These are phyloP conservation scores for Ochropleura leucogaster DNA, from an alignment of 2,888 invertebrate species.

Conservation along the genomic window DNA sequence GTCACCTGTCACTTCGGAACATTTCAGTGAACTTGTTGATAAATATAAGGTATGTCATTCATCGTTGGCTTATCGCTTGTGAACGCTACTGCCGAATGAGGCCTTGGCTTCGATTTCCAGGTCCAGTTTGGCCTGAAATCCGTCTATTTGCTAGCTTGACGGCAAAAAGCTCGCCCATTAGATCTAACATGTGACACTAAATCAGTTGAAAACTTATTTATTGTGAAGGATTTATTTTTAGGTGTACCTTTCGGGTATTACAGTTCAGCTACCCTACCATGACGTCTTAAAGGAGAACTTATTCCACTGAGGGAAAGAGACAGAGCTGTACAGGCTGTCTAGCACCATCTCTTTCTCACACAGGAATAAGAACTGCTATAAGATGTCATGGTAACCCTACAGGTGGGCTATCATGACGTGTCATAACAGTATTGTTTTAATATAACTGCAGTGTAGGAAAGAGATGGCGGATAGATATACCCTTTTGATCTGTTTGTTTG, in stretches of 20 bases:
- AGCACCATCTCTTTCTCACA: too few relatives aligned
- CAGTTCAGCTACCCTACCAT: neutral
- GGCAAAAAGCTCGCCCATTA: neutral
- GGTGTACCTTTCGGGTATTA: neutral
- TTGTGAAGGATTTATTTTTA: neutral
- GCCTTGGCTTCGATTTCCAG: neutral
- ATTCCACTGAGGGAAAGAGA: too few relatives aligned
- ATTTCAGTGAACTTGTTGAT: conserved; percentile 72
- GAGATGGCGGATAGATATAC: too few relatives aligned
- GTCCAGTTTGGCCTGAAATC: neutral
- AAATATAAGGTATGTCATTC: conserved; percentile 68
- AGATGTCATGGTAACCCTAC: too few relatives aligned
- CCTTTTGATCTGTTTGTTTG: too few relatives aligned
- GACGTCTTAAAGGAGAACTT: too few relatives aligned
- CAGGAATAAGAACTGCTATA: too few relatives aligned
- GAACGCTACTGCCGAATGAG: neutral
- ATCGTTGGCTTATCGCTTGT: neutral
- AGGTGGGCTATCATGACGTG: too few relatives aligned
- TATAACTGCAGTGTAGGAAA: too few relatives aligned
- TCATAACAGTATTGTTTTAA: too few relatives aligned
- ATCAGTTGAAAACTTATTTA: neutral
- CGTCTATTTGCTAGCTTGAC: neutral
- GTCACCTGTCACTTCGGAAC: conserved; percentile 63
- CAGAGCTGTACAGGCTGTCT: too few relatives aligned
- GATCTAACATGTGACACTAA: neutral